Conservation (phyloP, 2,888 invertebrate genomes). For the Barypeithes pellucidus region DNA sequence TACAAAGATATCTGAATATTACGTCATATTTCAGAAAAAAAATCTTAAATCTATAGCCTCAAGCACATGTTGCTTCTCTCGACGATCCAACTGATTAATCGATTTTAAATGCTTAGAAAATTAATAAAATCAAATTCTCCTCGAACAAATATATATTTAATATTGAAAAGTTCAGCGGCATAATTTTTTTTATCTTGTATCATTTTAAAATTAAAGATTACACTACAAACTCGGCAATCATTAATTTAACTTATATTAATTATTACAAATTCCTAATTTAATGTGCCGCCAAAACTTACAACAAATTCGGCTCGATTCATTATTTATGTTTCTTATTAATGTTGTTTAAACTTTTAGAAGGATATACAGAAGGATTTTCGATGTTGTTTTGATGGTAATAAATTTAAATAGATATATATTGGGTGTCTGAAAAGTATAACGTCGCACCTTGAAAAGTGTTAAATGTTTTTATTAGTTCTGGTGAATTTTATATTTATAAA, state of each 20-base stretch:
- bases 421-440: not conserved
- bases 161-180: constrained; percentile 12
- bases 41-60: not conserved
- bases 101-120: constrained; percentile 2
- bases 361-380: constrained; percentile 19
- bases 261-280: constrained; percentile 29
- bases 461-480: constrained; percentile 5
- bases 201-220: constrained; percentile 14
- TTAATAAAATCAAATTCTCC: constrained; percentile 23
- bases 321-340: constrained; percentile 27
- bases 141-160: constrained; percentile 8
- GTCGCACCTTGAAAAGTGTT: constrained; percentile 8
- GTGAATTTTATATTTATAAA: too few species aligned
- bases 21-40: constrained; percentile 6
- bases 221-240: constrained; percentile 2
- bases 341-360: constrained; percentile 16
- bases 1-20: constrained; percentile 4
- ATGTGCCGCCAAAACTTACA: constrained; percentile 24
- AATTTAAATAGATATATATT: not conserved
- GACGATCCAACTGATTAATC: constrained; percentile 12
- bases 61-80: not conserved
- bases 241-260: constrained; percentile 19
- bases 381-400: constrained; percentile 25
- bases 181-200: constrained; percentile 12
- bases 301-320: constrained; percentile 19